phyloP scores from a whole-genome alignment of 2,113 vertebrate species.

The Festucalex cinctus region DNA sequence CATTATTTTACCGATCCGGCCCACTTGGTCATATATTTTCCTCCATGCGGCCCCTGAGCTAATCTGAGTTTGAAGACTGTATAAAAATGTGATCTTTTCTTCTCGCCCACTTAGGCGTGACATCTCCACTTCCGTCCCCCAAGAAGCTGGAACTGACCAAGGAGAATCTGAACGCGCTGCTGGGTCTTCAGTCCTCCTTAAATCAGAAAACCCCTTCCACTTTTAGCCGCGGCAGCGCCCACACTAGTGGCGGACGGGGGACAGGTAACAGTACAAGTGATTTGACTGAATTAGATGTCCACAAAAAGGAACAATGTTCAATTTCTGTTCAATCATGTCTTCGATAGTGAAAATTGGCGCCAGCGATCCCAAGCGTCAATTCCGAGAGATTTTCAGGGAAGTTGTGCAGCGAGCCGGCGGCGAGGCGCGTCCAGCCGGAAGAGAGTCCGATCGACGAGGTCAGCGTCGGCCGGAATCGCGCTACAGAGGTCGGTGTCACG shows the following conservation, averaged over 20 bases:
- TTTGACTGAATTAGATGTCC: too few species aligned
- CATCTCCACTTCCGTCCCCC: conserved; percentile 38
- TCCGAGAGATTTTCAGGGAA: conserved; percentile 84
- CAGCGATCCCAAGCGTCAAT: conserved; percentile 75
- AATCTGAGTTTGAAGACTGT: too few species aligned
- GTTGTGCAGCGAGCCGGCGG: conserved; percentile 81
- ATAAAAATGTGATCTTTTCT: neutral
- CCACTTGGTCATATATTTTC: too few species aligned
- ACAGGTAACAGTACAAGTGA: conserved; percentile 70
- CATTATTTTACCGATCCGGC: too few species aligned
- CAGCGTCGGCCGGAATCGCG: conserved; percentile 72
- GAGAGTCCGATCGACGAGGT: conserved; percentile 73
- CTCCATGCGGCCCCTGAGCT: too few species aligned
- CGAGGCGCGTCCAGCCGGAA: conserved; percentile 74
- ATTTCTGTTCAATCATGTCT: conserved; percentile 12
- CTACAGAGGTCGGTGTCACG: conserved; percentile 73
- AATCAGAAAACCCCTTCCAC: conserved; percentile 63
- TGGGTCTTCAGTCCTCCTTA: conserved; percentile 66
- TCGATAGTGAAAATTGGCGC: conserved; percentile 75
- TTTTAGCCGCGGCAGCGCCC: conserved; percentile 74
- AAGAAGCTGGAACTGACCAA: conserved; percentile 75
- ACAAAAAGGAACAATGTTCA: too few species aligned
- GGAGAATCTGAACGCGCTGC: conserved; percentile 78
- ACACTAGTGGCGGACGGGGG: conserved; percentile 77
- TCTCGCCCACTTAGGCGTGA: conserved; percentile 33